These are phyloP conservation scores for Aplysina aerophoba DNA, from an alignment of 37 sponge, comb jelly and placozoan species.

Conservation along the genomic window DNA sequence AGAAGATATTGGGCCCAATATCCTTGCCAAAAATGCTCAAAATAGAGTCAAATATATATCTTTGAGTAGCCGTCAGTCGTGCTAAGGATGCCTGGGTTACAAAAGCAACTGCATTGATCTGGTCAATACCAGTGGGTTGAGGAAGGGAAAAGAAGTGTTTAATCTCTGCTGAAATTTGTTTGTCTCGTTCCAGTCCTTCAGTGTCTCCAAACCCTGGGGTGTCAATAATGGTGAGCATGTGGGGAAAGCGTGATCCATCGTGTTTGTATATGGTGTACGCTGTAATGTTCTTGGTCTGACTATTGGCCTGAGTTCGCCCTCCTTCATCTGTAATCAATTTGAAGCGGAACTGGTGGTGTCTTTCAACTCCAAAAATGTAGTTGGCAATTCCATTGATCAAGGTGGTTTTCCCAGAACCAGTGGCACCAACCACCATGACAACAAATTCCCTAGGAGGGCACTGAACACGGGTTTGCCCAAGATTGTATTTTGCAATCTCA, in stretches of 20 bases:
- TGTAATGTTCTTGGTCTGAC: slow-evolving; percentile 63
- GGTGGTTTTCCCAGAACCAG: slow-evolving; percentile 80
- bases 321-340: slow-evolving; percentile 57
- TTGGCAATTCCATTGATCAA: slow-evolving; percentile 73
- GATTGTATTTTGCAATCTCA: too few relatives aligned
- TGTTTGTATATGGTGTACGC: slow-evolving; percentile 56
- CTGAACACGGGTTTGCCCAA: too few relatives aligned
- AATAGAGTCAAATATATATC: slow-evolving; percentile 65
- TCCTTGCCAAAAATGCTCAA: slow-evolving; percentile 44
- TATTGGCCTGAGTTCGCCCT: slow-evolving; percentile 60
- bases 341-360: slow-evolving; percentile 75
- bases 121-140: slow-evolving; percentile 39
- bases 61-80: slow-evolving; percentile 60
- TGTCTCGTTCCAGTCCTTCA: slow-evolving; percentile 51
- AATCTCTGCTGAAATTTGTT: slow-evolving; percentile 40
- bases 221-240: slow-evolving; percentile 48
- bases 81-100: slow-evolving; percentile 68
- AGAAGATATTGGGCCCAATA: slow-evolving; percentile 46
- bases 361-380: slow-evolving; percentile 69
- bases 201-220: slow-evolving; percentile 66
- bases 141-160: slow-evolving; percentile 50
- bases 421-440: slow-evolving; percentile 79
- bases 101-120: slow-evolving; percentile 61
- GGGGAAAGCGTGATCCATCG: slow-evolving; percentile 28
- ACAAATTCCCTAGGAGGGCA: slow-evolving; percentile 45